Evolutionary conservation across 2,888 invertebrate genomes (phyloP).

Genomic region (Campoplex capitator): DNA sequence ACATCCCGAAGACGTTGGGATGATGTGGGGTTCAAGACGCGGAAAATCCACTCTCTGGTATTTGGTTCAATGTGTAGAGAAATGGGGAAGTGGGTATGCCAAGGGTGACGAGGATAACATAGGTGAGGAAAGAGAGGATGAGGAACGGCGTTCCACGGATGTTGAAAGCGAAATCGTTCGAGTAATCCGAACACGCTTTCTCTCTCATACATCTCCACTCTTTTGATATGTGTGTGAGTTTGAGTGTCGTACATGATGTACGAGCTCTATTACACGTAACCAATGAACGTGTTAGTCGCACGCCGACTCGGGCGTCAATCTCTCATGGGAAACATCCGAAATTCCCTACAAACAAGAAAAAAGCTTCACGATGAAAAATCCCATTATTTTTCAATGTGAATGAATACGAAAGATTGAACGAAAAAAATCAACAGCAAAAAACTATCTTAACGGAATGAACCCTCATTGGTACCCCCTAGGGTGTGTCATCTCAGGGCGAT

Average conservation of each 20-base stretch:
- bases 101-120: conserved; percentile 60
- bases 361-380: conserved; percentile 12
- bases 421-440: not conserved
- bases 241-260: conserved; percentile 42
- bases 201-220: not conserved
- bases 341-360: conserved; percentile 28
- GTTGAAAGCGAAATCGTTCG: conserved; percentile 66
- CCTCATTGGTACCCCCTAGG: too few species aligned
- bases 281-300: conserved; percentile 51
- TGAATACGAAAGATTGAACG: not conserved
- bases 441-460: not conserved
- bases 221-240: conserved; percentile 28
- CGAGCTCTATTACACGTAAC: conserved; percentile 48
- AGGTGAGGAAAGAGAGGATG: conserved; percentile 29
- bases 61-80: conserved; percentile 23
- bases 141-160: conserved; percentile 45
- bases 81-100: conserved; percentile 35
- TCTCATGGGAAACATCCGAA: conserved; percentile 50
- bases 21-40: conserved; percentile 50
- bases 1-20: conserved; percentile 41
- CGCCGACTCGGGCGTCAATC: conserved; percentile 22
- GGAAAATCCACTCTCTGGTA: conserved; percentile 65
- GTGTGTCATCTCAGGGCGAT: too few species aligned
- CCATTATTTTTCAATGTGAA: not conserved
- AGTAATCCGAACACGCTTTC: conserved; percentile 68